Base-by-base conservation (phyloP, 2,113 vertebrate species). In the Perca fluviatilis region DNA sequence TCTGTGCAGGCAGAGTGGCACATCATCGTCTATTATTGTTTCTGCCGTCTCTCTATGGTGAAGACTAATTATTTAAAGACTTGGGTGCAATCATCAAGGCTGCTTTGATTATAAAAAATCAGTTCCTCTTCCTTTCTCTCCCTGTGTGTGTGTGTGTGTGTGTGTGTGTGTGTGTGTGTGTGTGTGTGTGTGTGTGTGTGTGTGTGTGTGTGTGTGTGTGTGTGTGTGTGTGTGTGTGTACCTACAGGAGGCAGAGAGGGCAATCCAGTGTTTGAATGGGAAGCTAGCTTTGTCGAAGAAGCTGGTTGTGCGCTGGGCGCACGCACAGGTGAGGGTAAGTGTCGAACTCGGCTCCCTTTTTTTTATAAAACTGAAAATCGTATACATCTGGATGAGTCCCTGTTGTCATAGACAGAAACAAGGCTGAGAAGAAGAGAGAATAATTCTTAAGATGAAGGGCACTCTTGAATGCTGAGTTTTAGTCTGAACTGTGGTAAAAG, bases 261-360 rank as follows among this genome's bases (percentile, higher is more conserved):
- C 97, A 1, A 99, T 99, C 92, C 97, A 99, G 74, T 96, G 98
- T 94, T 96, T 99, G 87, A 99, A 99, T 86, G 98, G 98, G 80
- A 99, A 99, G 84, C 93, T 99, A 88, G 98, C 98, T 23, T 94
- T 99, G 84, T 98, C 98, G n/a, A 99, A 99, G 95, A 99, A 98
- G 71, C 65, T 99, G 89, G 97, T 99, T 58, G 98, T 99, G 71
- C 96, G 98, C 23, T 99, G 98, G 98, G 98, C 98, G 7, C 98
- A 99, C 0, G 98, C 98, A 58, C 98, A 99, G 91, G 97, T 99
- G 86, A 99, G 98, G 97, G 98, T 99, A 86, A 94, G 95, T 94
- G 77, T 90, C 30, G 40, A 63, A 58, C 62, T 53, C 18, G 3
- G 36, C 19, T 27, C 15, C 13, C 25, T 23, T 51, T 76, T 53